Evolutionary conservation across 2,113 vertebrate species (phyloP).

Genomic region (Pungitius pungitius): DNA sequence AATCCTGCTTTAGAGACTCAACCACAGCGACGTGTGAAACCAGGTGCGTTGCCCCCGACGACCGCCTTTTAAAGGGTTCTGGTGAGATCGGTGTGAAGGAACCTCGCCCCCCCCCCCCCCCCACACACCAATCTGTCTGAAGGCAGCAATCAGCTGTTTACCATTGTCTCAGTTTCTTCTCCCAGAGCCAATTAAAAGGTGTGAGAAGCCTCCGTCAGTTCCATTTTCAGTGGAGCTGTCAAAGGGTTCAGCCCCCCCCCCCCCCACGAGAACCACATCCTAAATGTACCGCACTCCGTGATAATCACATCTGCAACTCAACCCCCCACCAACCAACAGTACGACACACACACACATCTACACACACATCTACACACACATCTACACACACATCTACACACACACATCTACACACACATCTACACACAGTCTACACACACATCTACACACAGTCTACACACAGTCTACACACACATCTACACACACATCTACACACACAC

Average conservation of each 20-base stretch:
- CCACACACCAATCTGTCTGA: too few relatives aligned
- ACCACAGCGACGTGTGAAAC: conserved; percentile 45
- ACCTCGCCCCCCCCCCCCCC: too few relatives aligned
- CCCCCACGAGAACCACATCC: conserved; percentile 35
- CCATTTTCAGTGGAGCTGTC: conserved; percentile 2
- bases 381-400: too few relatives aligned
- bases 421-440: too few relatives aligned
- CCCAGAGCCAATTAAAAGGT: conserved; percentile 63
- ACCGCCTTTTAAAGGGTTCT: too few relatives aligned
- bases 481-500: too few relatives aligned
- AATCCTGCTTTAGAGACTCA: conserved; percentile 18
- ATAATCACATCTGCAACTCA: too few relatives aligned
- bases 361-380: conserved; percentile 8
- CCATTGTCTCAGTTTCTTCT: conserved; percentile 20
- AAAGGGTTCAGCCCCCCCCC: conserved; percentile 20
- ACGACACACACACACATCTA: conserved; percentile 7
- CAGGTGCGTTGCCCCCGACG: neutral
- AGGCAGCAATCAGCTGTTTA: too few relatives aligned
- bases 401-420: too few relatives aligned
- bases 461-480: too few relatives aligned
- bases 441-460: too few relatives aligned
- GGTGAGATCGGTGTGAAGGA: too few relatives aligned
- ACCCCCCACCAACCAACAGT: conserved; percentile 19
- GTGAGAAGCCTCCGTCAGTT: conserved; percentile 43
- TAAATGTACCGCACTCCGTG: conserved; percentile 50